phyloP scores from a whole-genome alignment of 92 coral and sea anemone species.

The Galaxea fascicularis region DNA sequence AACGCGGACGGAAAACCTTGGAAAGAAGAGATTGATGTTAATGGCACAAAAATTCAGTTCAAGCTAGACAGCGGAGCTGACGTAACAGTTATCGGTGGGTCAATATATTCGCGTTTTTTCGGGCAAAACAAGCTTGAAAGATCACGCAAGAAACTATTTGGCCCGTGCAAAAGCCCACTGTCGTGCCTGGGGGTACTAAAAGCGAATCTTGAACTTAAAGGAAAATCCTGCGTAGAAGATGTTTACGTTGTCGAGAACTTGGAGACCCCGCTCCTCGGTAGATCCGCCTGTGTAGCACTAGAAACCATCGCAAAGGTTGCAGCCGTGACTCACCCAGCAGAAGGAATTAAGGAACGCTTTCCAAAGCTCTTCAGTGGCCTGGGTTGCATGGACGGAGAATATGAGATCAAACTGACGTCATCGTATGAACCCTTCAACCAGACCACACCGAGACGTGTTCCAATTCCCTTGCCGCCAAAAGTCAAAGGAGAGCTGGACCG shows the following conservation, averaged over 20 bases:
- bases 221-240: slow-evolving; percentile 26
- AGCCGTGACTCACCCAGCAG: slow-evolving; percentile 7
- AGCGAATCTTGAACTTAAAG: slow-evolving; percentile 29
- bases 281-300: slow-evolving; percentile 44
- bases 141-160: slow-evolving; percentile 64
- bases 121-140: slow-evolving; percentile 23
- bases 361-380: slow-evolving; percentile 65
- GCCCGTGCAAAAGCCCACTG: slow-evolving; percentile 66
- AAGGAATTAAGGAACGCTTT: slow-evolving; percentile 38
- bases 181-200: slow-evolving; percentile 50
- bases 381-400: slow-evolving; percentile 73
- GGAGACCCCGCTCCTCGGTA: slow-evolving; percentile 49
- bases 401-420: slow-evolving; percentile 42
- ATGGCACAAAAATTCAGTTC: no score
- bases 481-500: slow-evolving; percentile 67
- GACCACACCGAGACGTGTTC: slow-evolving; percentile 61
- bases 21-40: no score
- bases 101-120: not conserved
- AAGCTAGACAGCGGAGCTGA: no score
- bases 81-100: not conserved
- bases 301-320: slow-evolving; percentile 36
- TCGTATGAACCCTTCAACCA: slow-evolving; percentile 54
- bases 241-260: slow-evolving; percentile 46
- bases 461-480: slow-evolving; percentile 55
- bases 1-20: no score